A percentile compares a stretch with the other conserved stretches of the same genome.
Evolutionary conservation across 2,888 invertebrate species (phyloP).

Genomic region (Papilio gigon): DNA sequence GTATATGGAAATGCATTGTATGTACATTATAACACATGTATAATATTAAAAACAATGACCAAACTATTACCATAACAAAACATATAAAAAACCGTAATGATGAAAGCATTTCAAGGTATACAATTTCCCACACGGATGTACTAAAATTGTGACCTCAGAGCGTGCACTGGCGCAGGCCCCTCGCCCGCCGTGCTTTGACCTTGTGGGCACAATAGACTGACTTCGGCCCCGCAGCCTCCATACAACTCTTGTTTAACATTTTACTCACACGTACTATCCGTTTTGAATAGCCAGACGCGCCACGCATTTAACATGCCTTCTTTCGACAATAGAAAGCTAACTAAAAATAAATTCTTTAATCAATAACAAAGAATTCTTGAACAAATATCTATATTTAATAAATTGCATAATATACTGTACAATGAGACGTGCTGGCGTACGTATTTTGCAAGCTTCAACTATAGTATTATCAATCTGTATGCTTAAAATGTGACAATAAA

Average conservation of each 20-base stretch:
- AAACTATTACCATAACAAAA: conserved; percentile 14
- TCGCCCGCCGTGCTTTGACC: conserved; percentile 68
- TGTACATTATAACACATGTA: no score
- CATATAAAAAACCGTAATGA: conserved; percentile 20
- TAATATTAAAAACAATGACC: conserved; percentile 3
- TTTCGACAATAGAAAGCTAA: conserved; percentile 34
- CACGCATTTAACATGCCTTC: conserved; percentile 27
- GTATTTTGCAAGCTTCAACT: not conserved
- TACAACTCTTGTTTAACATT: conserved; percentile 48
- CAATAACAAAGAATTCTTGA: not conserved
- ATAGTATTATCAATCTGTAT: no score
- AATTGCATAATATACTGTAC: not conserved
- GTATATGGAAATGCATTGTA: no score
- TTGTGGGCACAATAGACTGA: conserved; percentile 68
- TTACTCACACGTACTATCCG: conserved; percentile 48
- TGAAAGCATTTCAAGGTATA: conserved; percentile 41
- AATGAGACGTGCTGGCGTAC: not conserved
- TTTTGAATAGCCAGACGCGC: conserved; percentile 41
- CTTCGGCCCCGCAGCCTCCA: conserved; percentile 54
- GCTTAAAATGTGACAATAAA: no score
- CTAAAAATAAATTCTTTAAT: conserved; percentile 10
- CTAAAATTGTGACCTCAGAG: conserved; percentile 65
- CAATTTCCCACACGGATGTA: conserved; percentile 55
- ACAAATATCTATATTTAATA: not conserved
- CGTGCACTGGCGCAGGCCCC: conserved; percentile 55